Conservation (phyloP, 2,888 invertebrate species). For the Octodonta nipae region DNA sequence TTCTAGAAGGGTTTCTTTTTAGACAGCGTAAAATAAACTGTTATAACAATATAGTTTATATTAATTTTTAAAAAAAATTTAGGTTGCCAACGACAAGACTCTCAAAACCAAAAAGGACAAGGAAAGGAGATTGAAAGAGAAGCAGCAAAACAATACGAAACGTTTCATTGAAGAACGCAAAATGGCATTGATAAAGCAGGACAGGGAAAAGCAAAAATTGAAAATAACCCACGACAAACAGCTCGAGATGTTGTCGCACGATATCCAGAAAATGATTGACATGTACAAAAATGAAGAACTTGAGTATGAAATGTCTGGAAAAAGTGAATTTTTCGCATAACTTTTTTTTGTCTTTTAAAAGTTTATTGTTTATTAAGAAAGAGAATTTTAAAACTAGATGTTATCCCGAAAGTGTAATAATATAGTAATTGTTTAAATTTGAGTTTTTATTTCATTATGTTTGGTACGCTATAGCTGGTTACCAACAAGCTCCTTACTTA, state of each 20-base stretch:
- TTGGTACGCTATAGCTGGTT: too few relatives aligned
- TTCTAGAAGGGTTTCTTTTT: too few relatives aligned
- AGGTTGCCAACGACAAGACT: conserved; percentile 77
- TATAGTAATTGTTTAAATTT: too few relatives aligned
- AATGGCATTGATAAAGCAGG: conserved; percentile 76
- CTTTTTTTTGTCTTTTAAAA: conserved; percentile 2
- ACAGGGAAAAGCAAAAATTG: conserved; percentile 81
- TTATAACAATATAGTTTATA: too few relatives aligned
- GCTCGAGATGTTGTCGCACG: conserved; percentile 74
- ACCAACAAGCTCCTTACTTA: too few relatives aligned
- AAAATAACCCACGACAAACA: conserved; percentile 87
- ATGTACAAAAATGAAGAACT: conserved; percentile 89
- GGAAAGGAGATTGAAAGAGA: conserved; percentile 82
- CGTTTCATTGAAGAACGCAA: conserved; percentile 92
- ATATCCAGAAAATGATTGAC: conserved; percentile 80
- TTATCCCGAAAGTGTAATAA: too few relatives aligned
- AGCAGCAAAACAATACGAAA: conserved; percentile 95
- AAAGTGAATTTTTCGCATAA: conserved; percentile 83
- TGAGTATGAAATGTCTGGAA: conserved; percentile 77
- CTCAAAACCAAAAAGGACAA: conserved; percentile 94
- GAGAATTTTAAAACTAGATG: too few relatives aligned
- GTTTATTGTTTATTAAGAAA: conserved; percentile 1
- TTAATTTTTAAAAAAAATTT: too few relatives aligned
- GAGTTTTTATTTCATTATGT: too few relatives aligned
- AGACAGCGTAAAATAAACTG: too few relatives aligned